phyloP scores from a whole-genome alignment of 2,113 vertebrate species.

The Hepsetus odoe region DNA sequence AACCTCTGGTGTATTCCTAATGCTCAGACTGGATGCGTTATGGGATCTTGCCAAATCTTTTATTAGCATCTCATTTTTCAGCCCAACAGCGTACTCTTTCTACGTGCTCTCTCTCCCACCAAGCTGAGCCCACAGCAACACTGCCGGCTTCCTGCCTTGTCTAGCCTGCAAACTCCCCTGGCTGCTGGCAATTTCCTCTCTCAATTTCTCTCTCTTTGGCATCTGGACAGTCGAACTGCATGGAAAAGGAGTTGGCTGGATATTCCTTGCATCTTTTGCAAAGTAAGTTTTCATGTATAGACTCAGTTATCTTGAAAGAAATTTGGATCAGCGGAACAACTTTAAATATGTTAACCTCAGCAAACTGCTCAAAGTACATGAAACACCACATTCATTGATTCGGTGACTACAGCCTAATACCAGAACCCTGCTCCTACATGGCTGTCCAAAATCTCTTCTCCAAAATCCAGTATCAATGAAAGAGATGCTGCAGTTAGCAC shows the following conservation, averaged over 20 bases:
- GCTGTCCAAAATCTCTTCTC: background rate
- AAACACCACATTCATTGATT: background rate
- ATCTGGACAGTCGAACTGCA: background rate
- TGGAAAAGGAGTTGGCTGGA: background rate
- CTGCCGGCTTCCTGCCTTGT: conserved; percentile 34
- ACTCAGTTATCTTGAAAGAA: background rate
- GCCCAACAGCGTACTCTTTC: conserved; percentile 21
- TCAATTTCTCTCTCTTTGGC: conserved; percentile 10
- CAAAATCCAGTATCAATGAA: background rate
- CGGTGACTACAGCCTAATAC: background rate
- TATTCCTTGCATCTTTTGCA: background rate
- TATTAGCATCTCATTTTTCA: conserved; percentile 68
- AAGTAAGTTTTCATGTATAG: background rate
- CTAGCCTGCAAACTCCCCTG: conserved; percentile 20
- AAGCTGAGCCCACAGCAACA: conserved; percentile 35
- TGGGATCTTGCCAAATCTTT: conserved; percentile 62
- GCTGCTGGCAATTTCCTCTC: conserved; percentile 10
- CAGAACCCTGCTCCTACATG: background rate
- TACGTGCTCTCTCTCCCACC: conserved; percentile 22
- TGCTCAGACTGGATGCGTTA: conserved; percentile 65
- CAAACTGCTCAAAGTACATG: background rate
- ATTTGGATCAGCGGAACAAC: background rate
- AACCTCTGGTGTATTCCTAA: conserved; percentile 45
- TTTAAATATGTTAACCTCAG: background rate
- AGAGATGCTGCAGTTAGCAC: background rate